Evolutionary conservation across 2,888 invertebrate species (phyloP), one percentile per base, ranked within the genome.

Genomic region (Marronus borbonicus): DNA sequence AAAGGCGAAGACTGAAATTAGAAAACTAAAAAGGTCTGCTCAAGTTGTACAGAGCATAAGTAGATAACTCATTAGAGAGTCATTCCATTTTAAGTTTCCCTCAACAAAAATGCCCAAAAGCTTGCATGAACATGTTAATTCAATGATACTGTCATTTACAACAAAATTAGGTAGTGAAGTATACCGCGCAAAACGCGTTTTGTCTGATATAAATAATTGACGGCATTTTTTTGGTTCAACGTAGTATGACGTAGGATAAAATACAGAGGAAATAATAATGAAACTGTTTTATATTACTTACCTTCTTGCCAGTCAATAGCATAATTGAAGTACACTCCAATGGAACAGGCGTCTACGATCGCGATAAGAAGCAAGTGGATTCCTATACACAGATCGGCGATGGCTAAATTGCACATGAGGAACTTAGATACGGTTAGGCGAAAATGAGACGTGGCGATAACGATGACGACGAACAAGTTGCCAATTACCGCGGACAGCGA

Each of bases 251-350:
- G 20, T 31, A 31, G 5, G 28, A 14, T 31, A 14, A 14, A 24
- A 10, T 12, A 62, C 31, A 28, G 10, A 10, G 2, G 3, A 24
- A 24, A 17, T 12, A 62, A 60, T 14, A 52, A 52, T 17, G 55
- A n/a, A 17, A n/a, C 3, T 17, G 20, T 7, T 17, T 55, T 20
- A 55, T 17, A n/a, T 55, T 31, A 55, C 31, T 62, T 83, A 90
- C 90, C 91, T 84, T 91, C 90, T 87, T 94, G 93, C 93, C 94
- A 94, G 83, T 91, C 90, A 62, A 93, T 92, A 49, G 93, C 93
- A 83, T 91, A 90, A 85, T 93, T 93, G 86, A 93, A 93, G 85
- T 93, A 93, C 70, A 90, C 90, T 8, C 93, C 92, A 49, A 92
- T 89, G 2, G 93, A 93, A 55, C 90, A 90, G 0, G 91, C 90